A percentile compares a stretch with the other conserved stretches of the same genome.
These are phyloP conservation scores for Sinodicranocentrus sp. DNA, from an alignment of 2,888 invertebrate species.

Conservation along the genomic window DNA sequence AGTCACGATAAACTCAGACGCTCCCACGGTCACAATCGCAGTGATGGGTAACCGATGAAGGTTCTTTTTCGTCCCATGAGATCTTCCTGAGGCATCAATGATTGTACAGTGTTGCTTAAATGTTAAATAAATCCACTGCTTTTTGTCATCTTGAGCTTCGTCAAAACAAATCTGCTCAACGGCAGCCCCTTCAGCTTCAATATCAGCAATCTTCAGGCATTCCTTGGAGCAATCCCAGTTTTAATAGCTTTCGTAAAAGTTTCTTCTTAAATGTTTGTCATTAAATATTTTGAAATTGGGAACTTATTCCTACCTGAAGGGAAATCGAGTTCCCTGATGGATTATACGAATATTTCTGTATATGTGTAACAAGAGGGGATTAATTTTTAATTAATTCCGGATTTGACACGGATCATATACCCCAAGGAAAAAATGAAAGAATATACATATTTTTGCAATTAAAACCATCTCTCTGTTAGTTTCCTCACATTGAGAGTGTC, in stretches of 20 bases:
- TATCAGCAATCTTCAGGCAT: constrained; percentile 73
- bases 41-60: constrained; percentile 72
- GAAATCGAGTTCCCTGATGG: constrained; percentile 72
- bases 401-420: constrained; percentile 33
- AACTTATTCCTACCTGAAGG: constrained; percentile 65
- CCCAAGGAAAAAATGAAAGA: neutral
- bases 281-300: neutral
- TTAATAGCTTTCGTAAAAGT: neutral
- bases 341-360: constrained; percentile 74
- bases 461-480: constrained; percentile 31
- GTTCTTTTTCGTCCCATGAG: constrained; percentile 75
- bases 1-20: constrained; percentile 76
- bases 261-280: neutral
- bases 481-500: constrained; percentile 72
- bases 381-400: constrained; percentile 59
- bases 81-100: constrained; percentile 73
- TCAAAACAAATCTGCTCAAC: constrained; percentile 74
- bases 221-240: constrained; percentile 49
- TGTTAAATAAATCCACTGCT: constrained; percentile 76
- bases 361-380: constrained; percentile 20
- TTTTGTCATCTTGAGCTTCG: constrained; percentile 73
- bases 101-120: constrained; percentile 72
- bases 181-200: constrained; percentile 70
- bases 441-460: constrained; percentile 23
- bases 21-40: constrained; percentile 69